Evolutionary conservation across 1,140 invertebrate genomes (phyloP).

Genomic region (Chrysoperla carnea): DNA sequence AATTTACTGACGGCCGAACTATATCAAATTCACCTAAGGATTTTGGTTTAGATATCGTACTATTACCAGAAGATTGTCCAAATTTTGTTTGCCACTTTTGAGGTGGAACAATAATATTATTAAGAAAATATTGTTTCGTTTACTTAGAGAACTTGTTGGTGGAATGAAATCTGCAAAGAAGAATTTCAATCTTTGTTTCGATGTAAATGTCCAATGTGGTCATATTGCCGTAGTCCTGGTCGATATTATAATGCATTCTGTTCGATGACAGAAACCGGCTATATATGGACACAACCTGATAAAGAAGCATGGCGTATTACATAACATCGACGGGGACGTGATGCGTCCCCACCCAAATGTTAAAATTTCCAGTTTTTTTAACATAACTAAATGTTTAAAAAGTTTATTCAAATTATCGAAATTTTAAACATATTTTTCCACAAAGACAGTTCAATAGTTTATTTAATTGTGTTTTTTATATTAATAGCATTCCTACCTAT

Average conservation of each 20-base stretch:
- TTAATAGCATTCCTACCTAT: too few species aligned
- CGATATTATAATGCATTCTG: slow-evolving; percentile 81
- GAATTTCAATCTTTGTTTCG: slow-evolving; percentile 74
- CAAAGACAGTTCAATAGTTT: too few species aligned
- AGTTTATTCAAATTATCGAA: background rate
- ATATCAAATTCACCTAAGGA: too few species aligned
- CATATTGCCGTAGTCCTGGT: slow-evolving; percentile 71
- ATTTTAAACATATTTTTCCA: too few species aligned
- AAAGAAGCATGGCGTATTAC: slow-evolving; percentile 26
- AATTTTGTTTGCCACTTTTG: background rate
- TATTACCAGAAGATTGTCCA: too few species aligned
- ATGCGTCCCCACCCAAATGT: background rate
- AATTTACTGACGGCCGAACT: too few species aligned
- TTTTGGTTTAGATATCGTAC: too few species aligned
- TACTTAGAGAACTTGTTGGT: slow-evolving; percentile 72
- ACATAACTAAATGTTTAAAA: background rate
- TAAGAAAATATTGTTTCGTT: slow-evolving; percentile 6
- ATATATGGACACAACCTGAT: slow-evolving; percentile 67
- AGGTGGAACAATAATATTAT: background rate
- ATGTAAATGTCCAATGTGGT: slow-evolving; percentile 73
- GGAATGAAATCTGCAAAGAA: slow-evolving; percentile 84
- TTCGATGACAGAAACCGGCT: slow-evolving; percentile 77
- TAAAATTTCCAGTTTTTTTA: background rate
- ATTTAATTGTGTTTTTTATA: too few species aligned
- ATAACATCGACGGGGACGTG: slow-evolving; percentile 3